Conservation (phyloP, 2,113 vertebrate species). For the Perca schrenkii region DNA sequence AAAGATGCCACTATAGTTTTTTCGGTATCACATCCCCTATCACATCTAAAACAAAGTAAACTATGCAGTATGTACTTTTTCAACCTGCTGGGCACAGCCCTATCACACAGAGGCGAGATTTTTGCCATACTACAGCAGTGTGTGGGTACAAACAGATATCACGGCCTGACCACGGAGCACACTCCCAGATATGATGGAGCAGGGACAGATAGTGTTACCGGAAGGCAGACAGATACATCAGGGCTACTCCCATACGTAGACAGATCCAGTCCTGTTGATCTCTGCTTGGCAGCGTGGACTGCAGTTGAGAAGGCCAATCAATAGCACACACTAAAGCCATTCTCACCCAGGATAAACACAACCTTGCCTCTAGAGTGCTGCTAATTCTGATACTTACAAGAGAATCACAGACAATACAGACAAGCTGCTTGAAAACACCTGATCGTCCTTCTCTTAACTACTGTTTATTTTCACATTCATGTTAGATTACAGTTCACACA, state of each 20-base stretch:
- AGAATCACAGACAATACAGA: conserved; percentile 17
- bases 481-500: conserved; percentile 18
- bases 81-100: background rate
- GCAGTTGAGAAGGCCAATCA: conserved; percentile 73
- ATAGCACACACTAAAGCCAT: conserved; percentile 74
- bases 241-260: conserved; percentile 45
- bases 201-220: conserved; percentile 53
- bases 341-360: conserved; percentile 79
- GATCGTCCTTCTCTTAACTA: conserved; percentile 13
- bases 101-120: background rate
- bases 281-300: conserved; percentile 68
- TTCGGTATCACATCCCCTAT: background rate
- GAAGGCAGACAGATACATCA: conserved; percentile 58
- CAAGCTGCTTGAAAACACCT: conserved; percentile 23
- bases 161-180: conserved; percentile 26
- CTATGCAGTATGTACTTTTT: background rate
- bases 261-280: conserved; percentile 68
- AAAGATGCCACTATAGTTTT: background rate
- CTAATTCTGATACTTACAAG: conserved; percentile 37
- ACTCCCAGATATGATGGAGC: conserved; percentile 40
- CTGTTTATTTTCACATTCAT: conserved; percentile 41
- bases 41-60: background rate
- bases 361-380: conserved; percentile 56
- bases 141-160: conserved; percentile 37
- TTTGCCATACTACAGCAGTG: conserved; percentile 11